A percentile compares a stretch with the other conserved stretches of the same genome.
phyloP scores from a whole-genome alignment of 2,888 invertebrate genomes.

The Ctenicera cuprea region DNA sequence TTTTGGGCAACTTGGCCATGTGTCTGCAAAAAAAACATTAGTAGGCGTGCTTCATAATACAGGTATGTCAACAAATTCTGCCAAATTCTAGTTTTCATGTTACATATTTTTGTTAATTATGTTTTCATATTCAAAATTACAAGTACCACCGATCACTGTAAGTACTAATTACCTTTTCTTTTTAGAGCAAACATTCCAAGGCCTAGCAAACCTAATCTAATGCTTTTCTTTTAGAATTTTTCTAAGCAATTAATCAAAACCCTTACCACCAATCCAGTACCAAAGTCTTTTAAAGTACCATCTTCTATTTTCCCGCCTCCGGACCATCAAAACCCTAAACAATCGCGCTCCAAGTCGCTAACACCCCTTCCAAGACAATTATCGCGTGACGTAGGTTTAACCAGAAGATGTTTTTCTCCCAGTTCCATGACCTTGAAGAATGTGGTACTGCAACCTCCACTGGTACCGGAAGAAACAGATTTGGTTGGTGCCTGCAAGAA shows the following conservation, averaged over 20 bases:
- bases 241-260: neutral
- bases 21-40: slow-evolving; percentile 72
- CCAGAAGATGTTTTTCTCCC: slow-evolving; percentile 6
- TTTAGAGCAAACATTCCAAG: no score
- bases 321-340: neutral
- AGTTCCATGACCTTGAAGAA: neutral
- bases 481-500: neutral
- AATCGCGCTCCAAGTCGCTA: neutral
- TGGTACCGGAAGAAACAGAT: neutral
- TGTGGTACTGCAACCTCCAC: neutral
- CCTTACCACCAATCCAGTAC: neutral
- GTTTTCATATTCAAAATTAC: slow-evolving; percentile 7
- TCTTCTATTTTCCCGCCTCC: neutral
- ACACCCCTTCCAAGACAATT: neutral
- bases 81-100: neutral
- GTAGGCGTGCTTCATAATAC: neutral
- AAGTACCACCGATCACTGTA: slow-evolving; percentile 18
- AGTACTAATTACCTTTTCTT: slow-evolving; percentile 9
- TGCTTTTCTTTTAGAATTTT: neutral
- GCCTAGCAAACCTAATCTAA: no score
- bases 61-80: neutral
- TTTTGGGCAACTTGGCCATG: slow-evolving; percentile 78
- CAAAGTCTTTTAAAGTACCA: neutral
- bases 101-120: neutral
- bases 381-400: neutral